Percentiles rank a stretch among this genome's conserved stretches.
phyloP scores from a whole-genome alignment of 2,888 invertebrate species.

The Xylocampa areola region DNA sequence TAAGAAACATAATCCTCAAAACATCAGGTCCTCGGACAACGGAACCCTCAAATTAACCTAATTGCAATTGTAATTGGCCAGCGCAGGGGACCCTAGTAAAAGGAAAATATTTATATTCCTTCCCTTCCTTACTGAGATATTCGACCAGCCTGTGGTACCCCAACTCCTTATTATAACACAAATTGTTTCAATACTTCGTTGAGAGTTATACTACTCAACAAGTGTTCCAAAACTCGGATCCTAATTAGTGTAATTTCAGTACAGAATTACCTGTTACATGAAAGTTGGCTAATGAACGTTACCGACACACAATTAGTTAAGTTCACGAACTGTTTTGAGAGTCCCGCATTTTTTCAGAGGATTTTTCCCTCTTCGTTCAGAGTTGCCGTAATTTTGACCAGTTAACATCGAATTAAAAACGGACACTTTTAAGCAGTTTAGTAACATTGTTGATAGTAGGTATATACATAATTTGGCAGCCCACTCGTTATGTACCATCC shows the following conservation, averaged over 20 bases:
- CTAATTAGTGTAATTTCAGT: conserved; percentile 46
- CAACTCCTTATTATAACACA: conserved; percentile 49
- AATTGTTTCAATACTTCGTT: conserved; percentile 59
- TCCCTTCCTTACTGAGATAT: conserved; percentile 50
- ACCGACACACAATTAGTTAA: conserved; percentile 43
- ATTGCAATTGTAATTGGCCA: conserved; percentile 84
- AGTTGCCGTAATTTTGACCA: conserved; percentile 11
- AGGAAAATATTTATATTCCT: conserved; percentile 81
- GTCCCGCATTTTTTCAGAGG: conserved; percentile 25
- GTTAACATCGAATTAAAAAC: conserved; percentile 1
- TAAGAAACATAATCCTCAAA: conserved; percentile 75
- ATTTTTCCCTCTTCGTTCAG: not conserved
- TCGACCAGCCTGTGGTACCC: conserved; percentile 25
- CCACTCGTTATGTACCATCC: conserved; percentile 11
- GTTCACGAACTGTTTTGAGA: conserved; percentile 34
- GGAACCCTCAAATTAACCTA: conserved; percentile 83
- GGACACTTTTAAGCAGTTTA: conserved; percentile 3
- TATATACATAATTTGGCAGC: conserved; percentile 39
- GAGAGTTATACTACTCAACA: conserved; percentile 48
- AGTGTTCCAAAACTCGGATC: conserved; percentile 39
- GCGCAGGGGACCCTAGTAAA: conserved; percentile 76
- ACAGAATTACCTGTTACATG: conserved; percentile 40
- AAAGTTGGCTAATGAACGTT: conserved; percentile 43
- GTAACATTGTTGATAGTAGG: too few species aligned
- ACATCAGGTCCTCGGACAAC: conserved; percentile 68